Evolutionary conservation across 1,140 invertebrate genomes (phyloP).

Genomic region (Paraescarpia echinospica): DNA sequence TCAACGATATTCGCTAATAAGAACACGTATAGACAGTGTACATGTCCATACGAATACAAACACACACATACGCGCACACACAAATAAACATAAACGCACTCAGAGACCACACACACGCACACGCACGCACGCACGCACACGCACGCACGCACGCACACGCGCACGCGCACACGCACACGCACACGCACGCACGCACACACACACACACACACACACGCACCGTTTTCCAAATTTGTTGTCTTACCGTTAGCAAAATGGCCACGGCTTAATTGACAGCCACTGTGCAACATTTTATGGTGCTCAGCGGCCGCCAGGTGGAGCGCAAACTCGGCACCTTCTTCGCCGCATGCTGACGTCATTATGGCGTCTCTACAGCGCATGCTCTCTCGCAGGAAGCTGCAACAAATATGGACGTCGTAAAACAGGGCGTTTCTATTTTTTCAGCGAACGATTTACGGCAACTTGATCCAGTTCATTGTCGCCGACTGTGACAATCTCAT

Average conservation of each 20-base stretch:
- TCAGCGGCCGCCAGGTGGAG: neutral
- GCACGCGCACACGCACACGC: no score
- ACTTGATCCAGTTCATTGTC: neutral
- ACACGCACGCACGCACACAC: no score
- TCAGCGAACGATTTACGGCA: neutral
- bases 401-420: neutral
- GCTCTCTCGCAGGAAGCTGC: neutral
- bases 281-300: neutral
- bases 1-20: no score
- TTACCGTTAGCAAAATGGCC: neutral
- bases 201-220: no score
- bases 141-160: no score
- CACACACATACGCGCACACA: no score
- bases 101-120: no score
- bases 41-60: no score
- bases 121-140: no score
- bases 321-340: neutral
- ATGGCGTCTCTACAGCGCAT: neutral
- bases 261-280: neutral
- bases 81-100: no score
- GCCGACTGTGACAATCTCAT: neutral
- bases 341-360: neutral
- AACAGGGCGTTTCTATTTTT: neutral
- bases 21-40: no score
- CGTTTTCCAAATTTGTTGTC: neutral